Evolutionary conservation across 2,797 vertebrate genomes (phyloP).

Genomic region (Muscicapa comitata): DNA sequence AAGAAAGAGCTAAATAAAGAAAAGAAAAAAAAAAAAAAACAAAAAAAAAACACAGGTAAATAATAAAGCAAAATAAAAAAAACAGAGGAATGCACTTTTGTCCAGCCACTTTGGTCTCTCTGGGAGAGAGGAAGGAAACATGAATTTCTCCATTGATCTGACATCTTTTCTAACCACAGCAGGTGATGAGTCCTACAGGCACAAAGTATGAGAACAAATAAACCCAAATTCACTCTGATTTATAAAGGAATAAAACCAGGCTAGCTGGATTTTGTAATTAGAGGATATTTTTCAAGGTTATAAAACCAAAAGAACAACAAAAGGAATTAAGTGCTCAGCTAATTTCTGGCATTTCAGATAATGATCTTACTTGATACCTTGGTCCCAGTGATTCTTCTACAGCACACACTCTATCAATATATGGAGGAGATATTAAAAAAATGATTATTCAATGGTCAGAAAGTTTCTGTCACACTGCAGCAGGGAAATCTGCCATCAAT

Average conservation of each 20-base stretch:
- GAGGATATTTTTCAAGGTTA: neutral
- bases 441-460: accelerated
- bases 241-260: neutral
- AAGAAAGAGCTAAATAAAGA: neutral
- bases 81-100: neutral
- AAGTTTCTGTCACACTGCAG: neutral
- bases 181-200: neutral
- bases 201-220: neutral
- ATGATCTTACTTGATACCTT: neutral
- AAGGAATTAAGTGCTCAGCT: neutral
- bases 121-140: neutral
- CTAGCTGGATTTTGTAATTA: neutral
- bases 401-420: accelerated
- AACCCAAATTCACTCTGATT: neutral
- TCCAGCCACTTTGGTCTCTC: neutral
- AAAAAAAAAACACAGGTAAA: neutral
- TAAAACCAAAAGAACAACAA: neutral
- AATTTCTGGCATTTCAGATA: neutral
- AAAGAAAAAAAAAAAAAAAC: neutral
- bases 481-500: neutral
- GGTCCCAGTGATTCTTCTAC: neutral
- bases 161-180: neutral
- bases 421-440: neutral
- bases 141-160: neutral
- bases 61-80: neutral